Evolutionary conservation across 2,888 invertebrate species (phyloP), one percentile per base, ranked within the genome.

Genomic region (Chaitophorus viminalis): DNA sequence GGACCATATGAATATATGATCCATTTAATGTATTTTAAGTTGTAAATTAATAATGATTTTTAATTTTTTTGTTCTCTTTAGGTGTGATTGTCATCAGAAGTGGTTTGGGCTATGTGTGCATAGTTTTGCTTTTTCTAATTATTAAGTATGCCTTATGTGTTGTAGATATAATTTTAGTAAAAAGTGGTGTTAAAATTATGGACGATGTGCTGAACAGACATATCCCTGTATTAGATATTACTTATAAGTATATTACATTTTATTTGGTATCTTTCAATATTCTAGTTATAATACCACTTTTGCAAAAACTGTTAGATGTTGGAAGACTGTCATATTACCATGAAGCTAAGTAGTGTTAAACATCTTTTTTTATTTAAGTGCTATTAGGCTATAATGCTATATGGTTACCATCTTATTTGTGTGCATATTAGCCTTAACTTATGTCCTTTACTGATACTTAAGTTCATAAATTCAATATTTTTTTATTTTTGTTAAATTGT

Each of bases 261-360:
- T 94, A 94, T 9, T 93, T 95, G 91, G 94, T 98, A 76, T 96
- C 97, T 0, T 93, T 97, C 90, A 95, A 95, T 91, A 95, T 95
- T 1, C 93, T 95, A 0, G 96, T 95, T 91, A 91, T 95, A 78
- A 93, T 96, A 90, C 98, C 98, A 1, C 94, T 94, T 90, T 93
- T 96, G 54, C 98, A 97, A 92, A 92, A 94, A 79, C 92, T 94
- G 90, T 91, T 98, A 78, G 93, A 93, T 89, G 96, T 98, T 90
- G 95, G 96, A 91, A 92, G 97, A 90, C 95, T 95, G 0, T 95
- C 95, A 1, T 97, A 96, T 92, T 96, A 96, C 91, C 96, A 96
- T 0, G 97, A 97, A 93, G 85, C 85, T 52, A 85, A 78, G n/a
- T 85, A 78, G 36, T 33, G 21, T 14, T 77, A 31, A 31, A n/a